A percentile compares a stretch with the other conserved stretches of the same genome.
Evolutionary conservation across 2,113 vertebrate genomes (phyloP).

Genomic region (Oreocharis arfaki): DNA sequence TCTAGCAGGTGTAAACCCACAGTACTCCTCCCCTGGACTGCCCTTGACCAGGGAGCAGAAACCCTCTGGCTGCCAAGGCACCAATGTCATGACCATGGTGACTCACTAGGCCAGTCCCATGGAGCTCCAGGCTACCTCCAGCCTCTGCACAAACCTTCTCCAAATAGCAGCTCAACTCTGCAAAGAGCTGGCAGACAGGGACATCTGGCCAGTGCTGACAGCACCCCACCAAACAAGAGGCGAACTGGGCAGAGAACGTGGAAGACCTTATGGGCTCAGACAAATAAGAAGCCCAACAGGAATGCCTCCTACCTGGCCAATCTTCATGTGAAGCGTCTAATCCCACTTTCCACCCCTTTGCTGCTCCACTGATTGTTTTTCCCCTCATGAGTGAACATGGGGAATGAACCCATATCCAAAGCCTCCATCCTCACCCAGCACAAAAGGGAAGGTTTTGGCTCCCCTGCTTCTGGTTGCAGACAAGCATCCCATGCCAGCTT

Average conservation of each 20-base stretch:
- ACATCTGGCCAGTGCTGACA: not conserved
- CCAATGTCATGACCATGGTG: rapidly evolving
- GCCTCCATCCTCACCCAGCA: not conserved
- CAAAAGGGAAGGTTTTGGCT: not conserved
- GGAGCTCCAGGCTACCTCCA: not conserved
- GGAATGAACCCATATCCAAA: not conserved
- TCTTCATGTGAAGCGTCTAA: not conserved
- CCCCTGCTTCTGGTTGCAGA: not conserved
- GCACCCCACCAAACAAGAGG: not conserved
- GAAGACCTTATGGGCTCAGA: not conserved
- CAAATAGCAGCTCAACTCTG: not conserved
- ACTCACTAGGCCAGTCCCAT: not conserved
- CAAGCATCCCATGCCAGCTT: not conserved
- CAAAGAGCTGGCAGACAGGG: not conserved
- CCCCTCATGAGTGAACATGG: not conserved
- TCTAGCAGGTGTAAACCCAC: not conserved
- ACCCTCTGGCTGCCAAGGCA: not conserved
- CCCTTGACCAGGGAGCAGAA: not conserved
- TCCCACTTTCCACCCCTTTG: not conserved
- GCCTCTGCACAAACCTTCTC: not conserved
- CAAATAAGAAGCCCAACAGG: not conserved
- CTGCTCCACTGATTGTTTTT: not conserved
- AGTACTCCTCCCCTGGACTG: not conserved
- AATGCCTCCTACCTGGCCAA: not conserved
- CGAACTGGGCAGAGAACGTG: not conserved